These are phyloP conservation scores for Serripes groenlandicus DNA, from an alignment of 2,888 invertebrate species.

Conservation along the genomic window DNA sequence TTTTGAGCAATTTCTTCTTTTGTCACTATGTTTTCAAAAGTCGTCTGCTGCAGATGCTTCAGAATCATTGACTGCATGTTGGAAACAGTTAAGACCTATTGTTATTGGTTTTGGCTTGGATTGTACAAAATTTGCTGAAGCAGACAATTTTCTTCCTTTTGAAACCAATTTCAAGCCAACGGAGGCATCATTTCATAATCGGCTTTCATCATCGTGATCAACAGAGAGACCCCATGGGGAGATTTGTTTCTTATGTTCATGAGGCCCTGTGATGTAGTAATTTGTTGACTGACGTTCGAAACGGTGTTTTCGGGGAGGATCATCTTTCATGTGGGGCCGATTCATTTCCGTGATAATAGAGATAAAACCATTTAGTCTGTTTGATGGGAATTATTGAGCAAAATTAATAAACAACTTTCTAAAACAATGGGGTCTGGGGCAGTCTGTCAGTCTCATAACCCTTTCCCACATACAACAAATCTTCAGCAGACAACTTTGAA, in stretches of 20 bases:
- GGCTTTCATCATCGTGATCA: conserved; percentile 14
- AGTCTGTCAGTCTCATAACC: too few species aligned
- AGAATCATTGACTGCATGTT: too few species aligned
- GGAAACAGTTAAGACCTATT: too few species aligned
- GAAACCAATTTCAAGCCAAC: background rate
- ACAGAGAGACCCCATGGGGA: background rate
- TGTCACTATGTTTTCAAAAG: too few species aligned
- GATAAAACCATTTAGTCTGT: background rate
- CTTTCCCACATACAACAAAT: too few species aligned
- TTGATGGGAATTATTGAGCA: background rate
- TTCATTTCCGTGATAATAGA: background rate
- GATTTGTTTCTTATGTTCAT: background rate
- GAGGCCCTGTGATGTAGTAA: background rate
- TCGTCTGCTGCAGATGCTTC: too few species aligned
- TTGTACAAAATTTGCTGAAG: background rate
- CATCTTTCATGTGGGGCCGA: conserved; percentile 1
- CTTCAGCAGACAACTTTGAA: too few species aligned
- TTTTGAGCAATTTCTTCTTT: too few species aligned
- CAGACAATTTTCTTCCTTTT: conserved; percentile 15
- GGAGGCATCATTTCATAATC: conserved; percentile 18
- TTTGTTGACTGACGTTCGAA: background rate
- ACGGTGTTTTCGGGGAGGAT: background rate
- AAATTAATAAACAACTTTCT: background rate
- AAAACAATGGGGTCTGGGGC: too few species aligned
- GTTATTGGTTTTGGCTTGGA: too few species aligned